Percentiles rank a stretch among this genome's conserved stretches.
Conservation (phyloP, 2,888 invertebrate species). For the Caenorhabditis angaria region DNA sequence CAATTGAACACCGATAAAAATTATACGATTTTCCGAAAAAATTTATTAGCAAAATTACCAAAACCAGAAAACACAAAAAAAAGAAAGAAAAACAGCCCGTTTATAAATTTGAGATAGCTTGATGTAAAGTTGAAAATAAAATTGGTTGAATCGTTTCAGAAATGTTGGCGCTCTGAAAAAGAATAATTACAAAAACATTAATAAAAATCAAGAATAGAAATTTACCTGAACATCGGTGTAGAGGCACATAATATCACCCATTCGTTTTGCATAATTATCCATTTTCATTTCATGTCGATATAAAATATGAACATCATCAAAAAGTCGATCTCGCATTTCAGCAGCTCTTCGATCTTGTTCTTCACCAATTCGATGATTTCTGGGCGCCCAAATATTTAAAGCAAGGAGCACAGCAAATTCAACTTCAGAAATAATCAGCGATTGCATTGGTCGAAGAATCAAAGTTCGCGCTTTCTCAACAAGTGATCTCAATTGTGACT, state of each 20-base stretch:
- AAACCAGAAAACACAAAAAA: not conserved
- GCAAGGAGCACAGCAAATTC: constrained; percentile 32
- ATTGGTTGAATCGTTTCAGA: constrained; percentile 16
- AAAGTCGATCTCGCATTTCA: constrained; percentile 14
- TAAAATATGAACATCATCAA: constrained; percentile 33
- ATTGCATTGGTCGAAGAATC: constrained; percentile 31
- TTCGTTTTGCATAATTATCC: constrained; percentile 37
- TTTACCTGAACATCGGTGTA: constrained; percentile 34
- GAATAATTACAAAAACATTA: not conserved
- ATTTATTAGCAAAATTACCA: too few species aligned
- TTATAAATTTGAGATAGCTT: not conserved
- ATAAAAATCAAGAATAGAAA: not conserved
- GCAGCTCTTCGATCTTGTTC: constrained; percentile 11
- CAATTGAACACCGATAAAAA: too few species aligned
- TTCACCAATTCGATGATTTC: constrained; percentile 15
- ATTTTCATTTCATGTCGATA: constrained; percentile 36
- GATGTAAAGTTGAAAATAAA: constrained; percentile 12
- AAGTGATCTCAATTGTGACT: constrained; percentile 5
- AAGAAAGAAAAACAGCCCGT: not conserved
- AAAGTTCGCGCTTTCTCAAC: constrained; percentile 6
- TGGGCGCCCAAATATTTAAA: constrained; percentile 33
- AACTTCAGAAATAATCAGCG: constrained; percentile 29
- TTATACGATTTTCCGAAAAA: too few species aligned
- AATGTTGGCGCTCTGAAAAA: constrained; percentile 25
- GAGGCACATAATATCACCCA: constrained; percentile 38